These are phyloP conservation scores for Hyposoter didymator DNA, from an alignment of 2,888 invertebrate species.

Conservation along the genomic window DNA sequence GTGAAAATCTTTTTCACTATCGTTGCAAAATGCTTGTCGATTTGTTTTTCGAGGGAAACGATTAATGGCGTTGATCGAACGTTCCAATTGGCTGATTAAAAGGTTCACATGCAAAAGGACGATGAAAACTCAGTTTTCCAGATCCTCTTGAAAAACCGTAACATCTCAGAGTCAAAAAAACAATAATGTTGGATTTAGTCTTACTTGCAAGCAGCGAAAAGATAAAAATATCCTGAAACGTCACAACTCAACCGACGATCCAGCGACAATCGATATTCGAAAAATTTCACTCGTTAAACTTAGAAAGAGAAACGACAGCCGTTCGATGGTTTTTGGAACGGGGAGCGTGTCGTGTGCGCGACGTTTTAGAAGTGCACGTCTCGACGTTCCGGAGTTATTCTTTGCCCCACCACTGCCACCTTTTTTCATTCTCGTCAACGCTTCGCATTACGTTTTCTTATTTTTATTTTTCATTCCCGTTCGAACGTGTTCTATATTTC, in stretches of 20 bases:
- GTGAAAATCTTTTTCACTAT: not conserved
- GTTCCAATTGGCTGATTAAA: not conserved
- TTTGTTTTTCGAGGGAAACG: not conserved
- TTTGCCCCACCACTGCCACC: constrained; percentile 50
- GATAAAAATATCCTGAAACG: not conserved
- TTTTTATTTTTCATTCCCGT: constrained; percentile 53
- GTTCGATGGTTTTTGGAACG: constrained; percentile 28
- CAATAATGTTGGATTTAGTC: not conserved
- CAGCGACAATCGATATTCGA: not conserved
- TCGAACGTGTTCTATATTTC: constrained; percentile 59
- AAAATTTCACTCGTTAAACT: constrained; percentile 20
- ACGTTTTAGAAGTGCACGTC: constrained; percentile 63
- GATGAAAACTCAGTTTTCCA: not conserved
- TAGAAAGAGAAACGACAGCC: constrained; percentile 15
- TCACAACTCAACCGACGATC: not conserved
- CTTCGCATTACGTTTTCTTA: constrained; percentile 50
- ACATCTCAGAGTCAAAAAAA: no score
- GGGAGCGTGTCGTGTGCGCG: constrained; percentile 52
- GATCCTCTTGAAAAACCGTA: not conserved
- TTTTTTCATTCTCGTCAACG: constrained; percentile 64
- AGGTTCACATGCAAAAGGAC: not conserved
- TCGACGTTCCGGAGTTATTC: constrained; percentile 60
- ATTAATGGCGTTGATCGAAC: not conserved
- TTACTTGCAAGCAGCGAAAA: not conserved
- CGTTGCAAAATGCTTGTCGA: not conserved